Conservation (phyloP, 2,797 vertebrate genomes). For the Ptychadena robeensis region DNA sequence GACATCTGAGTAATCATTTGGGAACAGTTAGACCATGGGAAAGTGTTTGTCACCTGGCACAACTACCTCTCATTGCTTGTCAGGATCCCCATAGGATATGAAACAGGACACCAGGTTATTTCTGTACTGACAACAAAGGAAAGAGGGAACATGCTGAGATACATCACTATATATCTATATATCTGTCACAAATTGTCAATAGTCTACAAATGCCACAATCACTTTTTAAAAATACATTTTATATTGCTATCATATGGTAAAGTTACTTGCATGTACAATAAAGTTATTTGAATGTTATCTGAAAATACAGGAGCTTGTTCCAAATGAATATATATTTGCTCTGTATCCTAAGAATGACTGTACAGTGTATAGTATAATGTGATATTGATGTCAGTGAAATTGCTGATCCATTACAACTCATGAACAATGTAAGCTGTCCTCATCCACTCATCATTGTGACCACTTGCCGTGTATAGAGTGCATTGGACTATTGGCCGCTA, state of each 20-base stretch:
- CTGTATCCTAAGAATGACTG: background rate
- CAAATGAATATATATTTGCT: background rate
- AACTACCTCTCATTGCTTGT: background rate
- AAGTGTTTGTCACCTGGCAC: background rate
- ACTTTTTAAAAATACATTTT: too few species aligned
- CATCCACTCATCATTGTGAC: constrained; percentile 16
- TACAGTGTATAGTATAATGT: constrained; percentile 1
- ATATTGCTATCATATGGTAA: too few species aligned
- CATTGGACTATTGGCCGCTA: constrained; percentile 38
- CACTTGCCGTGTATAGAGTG: constrained; percentile 14
- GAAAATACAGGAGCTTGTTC: constrained; percentile 3
- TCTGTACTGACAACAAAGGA: background rate
- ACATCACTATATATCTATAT: too few species aligned
- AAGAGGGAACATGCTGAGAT: background rate
- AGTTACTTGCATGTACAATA: background rate
- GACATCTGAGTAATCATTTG: background rate
- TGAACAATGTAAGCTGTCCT: constrained; percentile 24
- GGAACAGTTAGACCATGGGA: background rate
- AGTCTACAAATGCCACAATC: too few species aligned
- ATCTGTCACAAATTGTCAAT: too few species aligned
- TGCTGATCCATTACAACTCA: constrained; percentile 39
- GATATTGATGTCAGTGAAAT: constrained; percentile 28
- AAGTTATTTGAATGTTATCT: background rate
- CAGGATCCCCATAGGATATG: background rate
- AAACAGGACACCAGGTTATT: background rate